Percentiles rank a stretch among this genome's conserved stretches.
Conservation (phyloP, 2,113 vertebrate species). For the Oryzias javanicus region DNA sequence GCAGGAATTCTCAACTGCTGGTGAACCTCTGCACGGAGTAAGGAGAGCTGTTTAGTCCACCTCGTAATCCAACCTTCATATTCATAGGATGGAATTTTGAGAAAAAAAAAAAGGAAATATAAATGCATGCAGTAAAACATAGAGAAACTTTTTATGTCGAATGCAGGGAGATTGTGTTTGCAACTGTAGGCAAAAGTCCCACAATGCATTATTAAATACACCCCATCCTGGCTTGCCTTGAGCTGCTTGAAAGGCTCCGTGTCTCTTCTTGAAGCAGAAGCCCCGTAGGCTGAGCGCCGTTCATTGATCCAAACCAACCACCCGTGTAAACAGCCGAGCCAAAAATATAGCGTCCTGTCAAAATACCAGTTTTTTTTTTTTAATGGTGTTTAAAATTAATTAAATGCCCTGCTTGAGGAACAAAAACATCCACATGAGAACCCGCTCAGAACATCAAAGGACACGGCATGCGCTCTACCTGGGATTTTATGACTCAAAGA, state of each 20-base stretch:
- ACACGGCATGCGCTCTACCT: slow-evolving; percentile 43
- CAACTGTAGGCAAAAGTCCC: slow-evolving; percentile 42
- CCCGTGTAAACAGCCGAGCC: slow-evolving; percentile 28
- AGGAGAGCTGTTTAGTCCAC: not conserved
- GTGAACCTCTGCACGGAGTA: slow-evolving; percentile 22
- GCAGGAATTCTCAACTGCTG: slow-evolving; percentile 27
- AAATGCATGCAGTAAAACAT: too few relatives aligned
- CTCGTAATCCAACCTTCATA: too few relatives aligned
- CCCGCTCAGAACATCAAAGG: slow-evolving; percentile 58
- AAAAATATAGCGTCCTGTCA: slow-evolving; percentile 56
- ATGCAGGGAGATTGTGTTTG: not conserved
- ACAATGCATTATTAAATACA: slow-evolving; percentile 57
- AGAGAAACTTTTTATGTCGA: too few relatives aligned
- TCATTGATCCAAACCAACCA: slow-evolving; percentile 58
- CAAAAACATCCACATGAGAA: slow-evolving; percentile 61
- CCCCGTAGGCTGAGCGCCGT: slow-evolving; percentile 43
- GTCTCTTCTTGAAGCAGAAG: slow-evolving; percentile 50
- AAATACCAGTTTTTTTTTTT: slow-evolving; percentile 61
- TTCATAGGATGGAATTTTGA: too few relatives aligned
- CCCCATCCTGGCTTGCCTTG: slow-evolving; percentile 31
- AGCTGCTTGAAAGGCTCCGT: slow-evolving; percentile 45
- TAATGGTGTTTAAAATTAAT: slow-evolving; percentile 63
- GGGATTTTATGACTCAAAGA: slow-evolving; percentile 56
- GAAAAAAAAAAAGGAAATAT: too few relatives aligned
- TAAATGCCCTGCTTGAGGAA: slow-evolving; percentile 57